Percentiles rank a stretch among this genome's conserved stretches.
Evolutionary conservation across 2,113 vertebrate genomes (phyloP).

Genomic region (Falcunculus frontatus): DNA sequence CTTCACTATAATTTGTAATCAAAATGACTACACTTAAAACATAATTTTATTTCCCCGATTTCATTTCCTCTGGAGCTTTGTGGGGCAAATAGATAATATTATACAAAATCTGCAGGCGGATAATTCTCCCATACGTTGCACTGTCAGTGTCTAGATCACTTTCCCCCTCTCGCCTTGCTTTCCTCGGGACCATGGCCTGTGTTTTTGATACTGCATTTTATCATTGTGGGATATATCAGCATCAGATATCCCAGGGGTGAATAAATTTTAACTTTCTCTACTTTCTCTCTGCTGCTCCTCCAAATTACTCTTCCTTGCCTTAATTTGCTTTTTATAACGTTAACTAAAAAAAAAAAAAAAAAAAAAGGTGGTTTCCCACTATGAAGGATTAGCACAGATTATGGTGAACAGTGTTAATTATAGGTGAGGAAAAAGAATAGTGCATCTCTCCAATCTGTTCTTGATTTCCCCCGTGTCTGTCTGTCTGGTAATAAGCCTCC

Average conservation of each 20-base stretch:
- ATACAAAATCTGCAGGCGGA: neutral
- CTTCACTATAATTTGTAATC: conserved; percentile 52
- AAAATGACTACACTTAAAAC: conserved; percentile 63
- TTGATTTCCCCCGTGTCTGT: conserved; percentile 78
- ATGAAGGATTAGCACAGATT: conserved; percentile 80
- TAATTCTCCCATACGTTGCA: neutral
- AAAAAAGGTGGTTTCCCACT: conserved; percentile 61
- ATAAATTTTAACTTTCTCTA: neutral
- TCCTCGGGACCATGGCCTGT: neutral
- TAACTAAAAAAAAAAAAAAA: neutral
- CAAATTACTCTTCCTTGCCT: neutral
- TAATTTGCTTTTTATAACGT: conserved; percentile 56
- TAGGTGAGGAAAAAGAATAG: conserved; percentile 70
- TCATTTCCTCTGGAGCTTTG: conserved; percentile 48
- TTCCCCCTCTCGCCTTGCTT: neutral
- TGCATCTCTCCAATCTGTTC: conserved; percentile 70
- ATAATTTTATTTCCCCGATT: conserved; percentile 57
- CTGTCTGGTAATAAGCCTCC: conserved; percentile 79
- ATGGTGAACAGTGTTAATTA: conserved; percentile 80
- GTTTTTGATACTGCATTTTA: neutral
- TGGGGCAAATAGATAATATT: conserved; percentile 39
- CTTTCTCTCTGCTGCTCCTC: neutral
- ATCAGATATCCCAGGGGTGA: neutral
- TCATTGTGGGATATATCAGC: neutral
- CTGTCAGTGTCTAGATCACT: neutral